These are phyloP conservation scores for Paracanthobrama guichenoti DNA, from an alignment of 2,113 vertebrate species.

Conservation along the genomic window DNA sequence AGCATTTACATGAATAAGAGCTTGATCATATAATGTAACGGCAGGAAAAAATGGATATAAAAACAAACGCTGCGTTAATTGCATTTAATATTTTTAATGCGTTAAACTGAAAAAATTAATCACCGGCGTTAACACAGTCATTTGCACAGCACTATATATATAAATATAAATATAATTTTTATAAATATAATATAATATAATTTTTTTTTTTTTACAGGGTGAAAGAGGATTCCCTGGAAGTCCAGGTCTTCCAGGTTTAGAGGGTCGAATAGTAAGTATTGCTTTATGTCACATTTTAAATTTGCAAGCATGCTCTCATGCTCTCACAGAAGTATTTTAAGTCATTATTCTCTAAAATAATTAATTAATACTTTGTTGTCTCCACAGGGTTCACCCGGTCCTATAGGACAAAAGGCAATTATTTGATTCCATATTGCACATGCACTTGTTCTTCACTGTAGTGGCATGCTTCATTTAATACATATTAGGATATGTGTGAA, in stretches of 20 bases:
- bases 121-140: too few relatives aligned
- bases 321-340: background rate
- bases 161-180: too few relatives aligned
- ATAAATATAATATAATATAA: too few relatives aligned
- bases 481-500: background rate
- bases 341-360: conserved; percentile 45
- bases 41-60: too few relatives aligned
- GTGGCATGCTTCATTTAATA: background rate
- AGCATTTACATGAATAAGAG: too few relatives aligned
- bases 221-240: conserved; percentile 87
- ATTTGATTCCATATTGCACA: background rate
- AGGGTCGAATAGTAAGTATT: conserved; percentile 83
- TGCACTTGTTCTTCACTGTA: background rate
- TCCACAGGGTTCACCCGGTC: conserved; percentile 83
- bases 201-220: conserved; percentile 77
- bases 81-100: too few relatives aligned
- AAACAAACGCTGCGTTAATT: too few relatives aligned
- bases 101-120: too few relatives aligned
- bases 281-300: conserved; percentile 7
- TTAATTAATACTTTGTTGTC: conserved; percentile 18
- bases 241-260: conserved; percentile 82
- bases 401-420: conserved; percentile 87
- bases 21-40: too few relatives aligned
- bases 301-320: background rate
- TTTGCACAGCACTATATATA: too few relatives aligned